A percentile compares a stretch with the other conserved stretches of the same genome.
Conservation (phyloP, 2,797 vertebrate genomes). For the Tadarida brasiliensis region DNA sequence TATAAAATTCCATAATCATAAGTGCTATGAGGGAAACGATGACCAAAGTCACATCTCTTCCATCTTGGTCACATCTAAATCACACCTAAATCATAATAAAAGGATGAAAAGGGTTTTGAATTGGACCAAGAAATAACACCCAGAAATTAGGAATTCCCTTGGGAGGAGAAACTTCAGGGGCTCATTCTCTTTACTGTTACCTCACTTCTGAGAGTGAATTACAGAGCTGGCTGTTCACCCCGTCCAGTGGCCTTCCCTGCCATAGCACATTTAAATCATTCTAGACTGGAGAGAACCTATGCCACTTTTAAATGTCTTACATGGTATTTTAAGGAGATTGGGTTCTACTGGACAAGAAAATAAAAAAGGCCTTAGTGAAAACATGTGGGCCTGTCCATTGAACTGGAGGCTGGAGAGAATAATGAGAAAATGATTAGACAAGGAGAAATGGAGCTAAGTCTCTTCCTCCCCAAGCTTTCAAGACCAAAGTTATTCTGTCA, state of each 20-base stretch:
- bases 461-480: not conserved
- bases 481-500: not conserved
- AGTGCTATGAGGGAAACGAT: not conserved
- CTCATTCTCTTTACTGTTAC: not conserved
- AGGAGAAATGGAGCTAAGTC: not conserved
- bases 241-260: not conserved
- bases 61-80: not conserved
- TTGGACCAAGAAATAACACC: not conserved
- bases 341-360: not conserved
- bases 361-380: slow-evolving; percentile 8
- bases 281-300: not conserved
- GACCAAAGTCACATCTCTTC: not conserved
- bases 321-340: not conserved
- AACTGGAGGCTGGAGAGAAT: not conserved
- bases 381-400: not conserved
- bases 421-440: slow-evolving; percentile 41
- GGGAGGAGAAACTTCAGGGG: not conserved
- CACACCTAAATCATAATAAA: not conserved
- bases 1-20: not conserved
- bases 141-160: not conserved
- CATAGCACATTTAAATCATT: slow-evolving; percentile 2
- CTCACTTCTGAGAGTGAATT: not conserved
- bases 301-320: not conserved
- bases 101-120: not conserved
- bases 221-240: not conserved